Percentiles rank a stretch among this genome's conserved stretches.
These are phyloP conservation scores for Tetraneura akinire DNA, from an alignment of 1,140 invertebrate genomes.

Conservation along the genomic window DNA sequence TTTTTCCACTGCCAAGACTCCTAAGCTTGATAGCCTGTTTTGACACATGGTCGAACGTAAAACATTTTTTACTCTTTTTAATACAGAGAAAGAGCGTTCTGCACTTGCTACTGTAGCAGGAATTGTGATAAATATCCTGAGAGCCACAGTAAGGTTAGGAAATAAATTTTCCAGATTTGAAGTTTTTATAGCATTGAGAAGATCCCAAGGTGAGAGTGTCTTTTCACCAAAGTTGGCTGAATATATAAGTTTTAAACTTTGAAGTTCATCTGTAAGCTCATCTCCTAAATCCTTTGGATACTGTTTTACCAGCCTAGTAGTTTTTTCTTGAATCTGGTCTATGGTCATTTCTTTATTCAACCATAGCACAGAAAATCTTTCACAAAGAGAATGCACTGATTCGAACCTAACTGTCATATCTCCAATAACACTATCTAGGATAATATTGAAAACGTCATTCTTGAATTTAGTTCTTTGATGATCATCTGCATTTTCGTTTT, in stretches of 20 bases:
- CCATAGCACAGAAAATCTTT: neutral
- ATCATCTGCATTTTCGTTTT: too few relatives aligned
- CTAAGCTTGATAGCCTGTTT: neutral
- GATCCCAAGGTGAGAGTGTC: neutral
- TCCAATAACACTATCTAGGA: neutral
- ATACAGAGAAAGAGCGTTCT: too few relatives aligned
- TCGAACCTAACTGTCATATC: neutral
- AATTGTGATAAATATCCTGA: constrained; percentile 60
- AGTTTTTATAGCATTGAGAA: neutral
- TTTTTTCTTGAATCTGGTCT: neutral
- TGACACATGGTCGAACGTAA: neutral
- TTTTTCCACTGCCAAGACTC: neutral
- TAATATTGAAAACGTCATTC: neutral
- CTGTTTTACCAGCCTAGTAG: too few relatives aligned
- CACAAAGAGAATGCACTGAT: neutral
- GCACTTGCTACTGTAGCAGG: too few relatives aligned
- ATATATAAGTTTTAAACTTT: too few relatives aligned
- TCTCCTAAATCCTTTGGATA: too few relatives aligned
- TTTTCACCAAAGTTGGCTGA: too few relatives aligned
- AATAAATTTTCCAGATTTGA: constrained; percentile 53
- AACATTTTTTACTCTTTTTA: too few relatives aligned
- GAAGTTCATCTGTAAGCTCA: too few relatives aligned
- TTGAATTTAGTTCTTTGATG: neutral
- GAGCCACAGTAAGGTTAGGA: constrained; percentile 65
- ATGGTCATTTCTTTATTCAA: neutral